A percentile compares a stretch with the other conserved stretches of the same genome.
Evolutionary conservation across 1,140 invertebrate species (phyloP).

Genomic region (Subanguina moxae): DNA sequence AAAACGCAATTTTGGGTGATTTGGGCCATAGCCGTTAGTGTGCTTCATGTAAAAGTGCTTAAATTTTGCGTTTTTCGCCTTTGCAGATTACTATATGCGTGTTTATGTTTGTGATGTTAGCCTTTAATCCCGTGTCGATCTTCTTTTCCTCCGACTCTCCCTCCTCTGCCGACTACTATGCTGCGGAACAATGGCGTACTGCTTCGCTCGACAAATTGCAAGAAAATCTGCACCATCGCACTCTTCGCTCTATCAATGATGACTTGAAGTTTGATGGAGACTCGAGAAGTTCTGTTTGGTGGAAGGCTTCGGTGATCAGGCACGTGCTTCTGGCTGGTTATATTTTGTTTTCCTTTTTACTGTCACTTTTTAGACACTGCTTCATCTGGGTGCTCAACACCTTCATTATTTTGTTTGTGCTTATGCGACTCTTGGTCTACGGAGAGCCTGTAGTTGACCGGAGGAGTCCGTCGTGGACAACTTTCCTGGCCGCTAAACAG

Average conservation of each 20-base stretch:
- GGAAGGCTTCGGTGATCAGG: neutral
- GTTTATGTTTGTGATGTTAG: constrained; percentile 42
- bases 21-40: too few species aligned
- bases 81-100: constrained; percentile 41
- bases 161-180: neutral
- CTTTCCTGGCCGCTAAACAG: constrained; percentile 40
- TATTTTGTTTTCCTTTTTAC: neutral
- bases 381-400: constrained; percentile 40
- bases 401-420: constrained; percentile 36
- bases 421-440: constrained; percentile 38
- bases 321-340: neutral
- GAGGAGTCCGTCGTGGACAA: constrained; percentile 37
- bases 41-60: too few species aligned
- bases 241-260: constrained; percentile 19
- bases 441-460: constrained; percentile 46
- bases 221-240: constrained; percentile 25
- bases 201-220: neutral
- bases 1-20: too few species aligned
- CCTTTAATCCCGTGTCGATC: constrained; percentile 38
- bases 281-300: constrained; percentile 5
- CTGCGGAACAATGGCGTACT: constrained; percentile 5
- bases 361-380: neutral
- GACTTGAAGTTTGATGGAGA: constrained; percentile 20
- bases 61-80: too few species aligned
- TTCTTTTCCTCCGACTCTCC: constrained; percentile 21